Base-by-base conservation (phyloP, 2,888 invertebrate species). In the Drosophila flavopinicola region DNA sequence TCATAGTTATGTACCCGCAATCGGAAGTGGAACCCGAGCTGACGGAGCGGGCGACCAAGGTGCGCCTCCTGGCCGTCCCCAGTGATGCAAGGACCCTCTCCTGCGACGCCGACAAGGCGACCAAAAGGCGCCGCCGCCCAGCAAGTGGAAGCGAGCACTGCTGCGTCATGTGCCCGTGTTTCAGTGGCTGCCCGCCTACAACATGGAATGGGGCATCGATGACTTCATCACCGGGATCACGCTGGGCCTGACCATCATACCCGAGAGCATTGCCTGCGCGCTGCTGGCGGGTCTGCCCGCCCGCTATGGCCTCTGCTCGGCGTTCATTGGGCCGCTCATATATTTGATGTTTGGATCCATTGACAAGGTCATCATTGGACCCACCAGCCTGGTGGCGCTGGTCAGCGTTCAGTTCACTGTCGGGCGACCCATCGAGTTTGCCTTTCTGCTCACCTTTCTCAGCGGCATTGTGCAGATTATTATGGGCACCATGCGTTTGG, bases 181-280 rank as follows among this genome's bases (percentile, higher is more conserved):
- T 4, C 87, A 82, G 17, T 91, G 91, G 91, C 88, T 91, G n/a
- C 78, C 84, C 9, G 66, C 74, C 2, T 91, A 53, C 54, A 87
- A 90, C 20, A 59, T 87, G 41, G 88, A 88, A 47, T 90, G 88
- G 84, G 94, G 95, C 7, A 91, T 95, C 69, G 95, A 95, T 9
- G 98, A 98, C 91, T 88, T 95, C 41, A 95, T 98, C 72, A 96
- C 97, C 6, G 98, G 98, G 42, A 90, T 97, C 51, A 97, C 98
- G 5, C 93, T 98, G 6, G 98, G 97, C 0, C 92, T 98, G 35
- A 98, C 97, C 11, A 95, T 98, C 90, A 96, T 98, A 77, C 98
- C 98, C 6, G 98, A 98, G 92, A 96, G 97, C 80, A 95, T 98
- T 84, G 98, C 98, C n/a, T 98, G 98, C 89, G 97, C 98, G 30